Evolutionary conservation across 1,140 invertebrate genomes (phyloP).

Genomic region (Hestina assimilis): DNA sequence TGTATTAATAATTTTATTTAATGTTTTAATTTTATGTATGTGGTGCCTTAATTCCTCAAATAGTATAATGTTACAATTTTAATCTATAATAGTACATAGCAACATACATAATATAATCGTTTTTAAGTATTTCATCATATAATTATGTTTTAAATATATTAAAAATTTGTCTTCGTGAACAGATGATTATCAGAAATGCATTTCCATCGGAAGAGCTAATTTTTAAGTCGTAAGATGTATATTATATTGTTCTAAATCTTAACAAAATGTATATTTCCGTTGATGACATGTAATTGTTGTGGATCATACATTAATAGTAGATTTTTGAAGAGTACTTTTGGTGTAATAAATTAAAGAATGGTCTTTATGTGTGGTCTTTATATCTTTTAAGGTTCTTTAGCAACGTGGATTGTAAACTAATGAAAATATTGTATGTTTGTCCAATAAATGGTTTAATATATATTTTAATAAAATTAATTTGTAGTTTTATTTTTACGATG

Average conservation of each 20-base stretch:
- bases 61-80: conserved; percentile 39
- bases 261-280: conserved; percentile 44
- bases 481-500: conserved; percentile 42
- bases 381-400: conserved; percentile 68
- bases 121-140: conserved; percentile 18
- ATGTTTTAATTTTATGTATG: conserved; percentile 59
- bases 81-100: conserved; percentile 19
- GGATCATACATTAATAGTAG: conserved; percentile 45
- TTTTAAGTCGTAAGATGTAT: conserved; percentile 24
- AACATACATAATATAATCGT: conserved; percentile 2
- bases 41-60: conserved; percentile 72
- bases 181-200: conserved; percentile 22
- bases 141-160: conserved; percentile 23
- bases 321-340: conserved; percentile 27
- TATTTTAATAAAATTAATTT: conserved; percentile 72
- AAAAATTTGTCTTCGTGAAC: conserved; percentile 24
- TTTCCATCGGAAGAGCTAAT: conserved; percentile 24
- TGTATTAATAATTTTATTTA: conserved; percentile 61
- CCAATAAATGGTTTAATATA: conserved; percentile 78
- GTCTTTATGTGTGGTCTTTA: conserved; percentile 66
- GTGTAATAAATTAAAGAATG: conserved; percentile 57
- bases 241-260: conserved; percentile 32
- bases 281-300: conserved; percentile 32
- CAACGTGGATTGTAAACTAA: conserved; percentile 73
- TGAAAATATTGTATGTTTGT: conserved; percentile 77